Base-by-base conservation (phyloP, 2,888 invertebrate genomes). In the Molanna angustata region DNA sequence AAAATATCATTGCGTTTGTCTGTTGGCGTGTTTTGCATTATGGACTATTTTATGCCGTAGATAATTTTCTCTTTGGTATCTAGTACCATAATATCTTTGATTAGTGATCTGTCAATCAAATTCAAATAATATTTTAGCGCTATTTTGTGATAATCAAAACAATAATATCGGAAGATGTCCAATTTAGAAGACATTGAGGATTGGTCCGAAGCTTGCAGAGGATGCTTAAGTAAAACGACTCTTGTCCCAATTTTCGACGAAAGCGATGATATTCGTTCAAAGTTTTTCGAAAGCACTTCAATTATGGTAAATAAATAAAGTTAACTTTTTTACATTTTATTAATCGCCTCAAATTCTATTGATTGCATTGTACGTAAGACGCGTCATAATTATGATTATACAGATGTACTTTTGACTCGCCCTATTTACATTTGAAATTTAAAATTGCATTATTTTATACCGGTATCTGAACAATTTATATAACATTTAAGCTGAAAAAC, bases 21-120 rank as follows among this genome's bases (percentile, higher is more conserved):
- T 76, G 75, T 74, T 69, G 69, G 67, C 54, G 50, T 47, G 54
- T 69, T 54, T 59, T 54, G 48, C 55, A 58, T 58, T 60, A 72
- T 75, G 74, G 74, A 71, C 71, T 43, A n/a, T n/a, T 20, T 39
- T 39, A 40, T 72, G 72, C 76, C 74, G 76, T 76, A 76, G 76
- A 76, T 76, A 74, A 75, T 73, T 71, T 73, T 70, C 73, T 76
- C 75, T 76, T 73, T 76, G 76, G 74, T 45, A 49, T 49, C 39
- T 40, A 54, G 37, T 42, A 54, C 46, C 46, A 54, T 54, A 49
- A 50, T 35, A 43, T 43, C 49, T 42, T 50, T 39, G 43, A 42
- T 43, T 44, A 54, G 40, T 49, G 46, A 54, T 54, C 54, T 54
- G 54, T 54, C 54, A 52, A n/a, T 35, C 35, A 44, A 37, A 52